Base-by-base conservation (phyloP, 2,113 vertebrate genomes). In the Pedionomus torquatus region DNA sequence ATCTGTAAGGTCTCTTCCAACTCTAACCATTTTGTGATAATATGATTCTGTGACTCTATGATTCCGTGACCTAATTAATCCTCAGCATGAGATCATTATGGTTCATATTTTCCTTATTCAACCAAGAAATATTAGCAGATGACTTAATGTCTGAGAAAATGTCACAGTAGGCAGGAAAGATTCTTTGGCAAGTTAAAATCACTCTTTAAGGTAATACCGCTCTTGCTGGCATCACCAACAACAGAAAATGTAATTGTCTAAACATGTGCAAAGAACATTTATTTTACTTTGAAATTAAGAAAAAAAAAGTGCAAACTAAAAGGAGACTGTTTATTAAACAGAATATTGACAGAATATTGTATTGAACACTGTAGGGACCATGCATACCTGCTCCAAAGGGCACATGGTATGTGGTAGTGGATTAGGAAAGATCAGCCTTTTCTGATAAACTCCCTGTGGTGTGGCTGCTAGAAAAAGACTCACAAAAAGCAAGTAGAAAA, bases 131-230 rank as follows among this genome's bases (percentile, higher is more conserved):
- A 51, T 87, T 95, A 95, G 68, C 75, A 94, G 81, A 96, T 98
- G 95, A 97, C 93, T 97, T 97, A 69, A 94, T 79, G 81, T 97
- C 97, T 97, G 84, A 95, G 26, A 97, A 97, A 98, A 97, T 97
- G 88, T 96, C 94, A 97, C 63, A 88, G 71, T 78, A 92, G 16
- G 78, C 71, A 97, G 93, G 87, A 97, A 97, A 97, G 83, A 93
- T 96, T 96, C 72, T 95, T 97, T 87, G 74, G 37, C 74, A 94
- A 94, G 83, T 89, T 94, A 97, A 98, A 97, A 95, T 94, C 83
- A 89, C 12, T 84, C 35, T 97, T 97, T 94, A 79, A 93, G 89
- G 69, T 69, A 87, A 95, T 90, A 75, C 23, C 60, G 48, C 41
- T 86, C 60, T 69, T 96, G 35, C 48, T 83, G 87, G 49, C 64